phyloP scores from a whole-genome alignment of 1,140 invertebrate genomes.

The Polypedilum pembai region DNA sequence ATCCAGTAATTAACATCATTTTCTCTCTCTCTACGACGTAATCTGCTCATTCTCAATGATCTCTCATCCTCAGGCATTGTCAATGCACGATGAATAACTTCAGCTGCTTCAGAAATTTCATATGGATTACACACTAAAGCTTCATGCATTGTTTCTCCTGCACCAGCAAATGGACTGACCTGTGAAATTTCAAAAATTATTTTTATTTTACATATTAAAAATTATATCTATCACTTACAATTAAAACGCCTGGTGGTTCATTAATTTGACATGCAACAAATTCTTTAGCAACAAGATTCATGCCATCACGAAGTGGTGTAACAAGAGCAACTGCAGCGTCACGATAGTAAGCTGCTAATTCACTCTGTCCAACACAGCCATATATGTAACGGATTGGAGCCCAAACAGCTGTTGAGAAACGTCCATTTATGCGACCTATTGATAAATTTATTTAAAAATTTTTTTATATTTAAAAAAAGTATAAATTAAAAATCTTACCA shows the following conservation, averaged over 20 bases:
- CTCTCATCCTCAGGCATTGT: slow-evolving; percentile 86
- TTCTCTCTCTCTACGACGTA: slow-evolving; percentile 68
- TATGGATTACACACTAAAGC: slow-evolving; percentile 84
- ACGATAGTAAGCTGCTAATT: slow-evolving; percentile 75
- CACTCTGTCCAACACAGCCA: slow-evolving; percentile 77
- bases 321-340: slow-evolving; percentile 79
- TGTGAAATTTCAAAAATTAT: no score
- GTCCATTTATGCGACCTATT: slow-evolving; percentile 66
- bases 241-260: slow-evolving; percentile 74
- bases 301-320: slow-evolving; percentile 79
- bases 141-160: slow-evolving; percentile 86
- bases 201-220: no score
- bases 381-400: slow-evolving; percentile 87
- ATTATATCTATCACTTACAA: no score
- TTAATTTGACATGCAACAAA: slow-evolving; percentile 89
- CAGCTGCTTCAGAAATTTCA: slow-evolving; percentile 77
- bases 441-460: not conserved
- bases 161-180: slow-evolving; percentile 68
- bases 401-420: slow-evolving; percentile 83
- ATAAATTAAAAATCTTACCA: slow-evolving; percentile 37
- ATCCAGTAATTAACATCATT: slow-evolving; percentile 87
- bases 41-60: slow-evolving; percentile 75
- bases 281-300: slow-evolving; percentile 91
- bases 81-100: slow-evolving; percentile 76
- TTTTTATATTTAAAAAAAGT: not conserved